phyloP scores from a whole-genome alignment of 2,113 vertebrate genomes.

The Pangasianodon hypophthalmus region DNA sequence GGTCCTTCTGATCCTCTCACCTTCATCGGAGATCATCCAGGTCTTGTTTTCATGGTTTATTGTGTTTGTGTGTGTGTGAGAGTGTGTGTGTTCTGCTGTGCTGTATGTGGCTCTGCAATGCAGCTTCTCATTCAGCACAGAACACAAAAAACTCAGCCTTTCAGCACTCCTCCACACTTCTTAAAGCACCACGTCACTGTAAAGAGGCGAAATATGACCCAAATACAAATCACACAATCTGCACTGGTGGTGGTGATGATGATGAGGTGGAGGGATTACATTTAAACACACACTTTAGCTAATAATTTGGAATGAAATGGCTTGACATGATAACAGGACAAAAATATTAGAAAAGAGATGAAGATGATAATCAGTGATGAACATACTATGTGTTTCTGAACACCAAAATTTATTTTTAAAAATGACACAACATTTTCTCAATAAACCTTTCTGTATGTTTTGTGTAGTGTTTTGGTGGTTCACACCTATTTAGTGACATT shows the following conservation, averaged over 20 bases:
- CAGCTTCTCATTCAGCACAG: constrained; percentile 33
- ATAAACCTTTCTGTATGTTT: not conserved
- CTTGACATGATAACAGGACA: not conserved
- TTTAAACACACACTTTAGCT: not conserved
- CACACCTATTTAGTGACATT: not conserved
- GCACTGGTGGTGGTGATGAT: not conserved
- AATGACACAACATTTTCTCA: not conserved
- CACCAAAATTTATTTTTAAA: not conserved
- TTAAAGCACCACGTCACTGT: constrained; percentile 32
- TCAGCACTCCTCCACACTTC: constrained; percentile 46
- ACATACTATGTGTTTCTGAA: not conserved
- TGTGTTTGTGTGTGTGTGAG: not conserved
- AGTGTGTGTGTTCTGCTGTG: not conserved
- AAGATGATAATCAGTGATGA: not conserved
- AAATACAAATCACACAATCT: constrained; percentile 37
- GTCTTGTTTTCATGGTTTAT: not conserved
- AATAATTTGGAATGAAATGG: not conserved
- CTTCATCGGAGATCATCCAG: not conserved
- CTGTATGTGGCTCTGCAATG: constrained; percentile 31
- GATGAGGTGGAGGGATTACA: not conserved
- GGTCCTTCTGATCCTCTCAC: not conserved
- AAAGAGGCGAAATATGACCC: constrained; percentile 35
- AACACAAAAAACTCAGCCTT: constrained; percentile 26
- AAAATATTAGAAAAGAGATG: not conserved
- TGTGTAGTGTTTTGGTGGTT: not conserved